Evolutionary conservation across 2,113 vertebrate genomes (phyloP), one percentile per base, ranked within the genome.

Genomic region (Ammodytes marinus): DNA sequence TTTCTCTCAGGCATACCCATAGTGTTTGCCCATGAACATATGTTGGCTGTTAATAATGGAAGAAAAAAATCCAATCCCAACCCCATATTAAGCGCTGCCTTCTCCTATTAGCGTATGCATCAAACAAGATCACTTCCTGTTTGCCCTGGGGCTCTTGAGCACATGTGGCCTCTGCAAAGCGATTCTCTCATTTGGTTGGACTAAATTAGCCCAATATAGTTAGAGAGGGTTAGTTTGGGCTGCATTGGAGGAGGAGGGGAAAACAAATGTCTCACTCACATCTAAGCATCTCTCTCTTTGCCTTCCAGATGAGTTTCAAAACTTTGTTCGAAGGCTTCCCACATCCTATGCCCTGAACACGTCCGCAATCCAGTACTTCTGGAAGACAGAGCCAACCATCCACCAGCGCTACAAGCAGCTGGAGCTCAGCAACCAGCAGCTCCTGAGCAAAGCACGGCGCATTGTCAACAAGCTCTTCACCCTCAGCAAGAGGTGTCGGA

Each of bases 401-500:
- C 94, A 95, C 80, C 94, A 95, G 54, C 95, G 95, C 86, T 96
- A 96, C 90, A 92, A 92, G 46, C 94, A 95, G 90, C 91, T 96
- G 90, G 94, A 96, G 86, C 90, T 94, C 71, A 77, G 83, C 94
- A 79, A 76, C 63, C 91, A 91, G 84, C 93, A 93, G 90, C 92
- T 96, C 13, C 73, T 95, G 79, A 85, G 86, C 89, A 96, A 96
- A 91, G 94, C 95, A 0, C 89, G 89, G 0, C 94, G 91, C 83
- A 93, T 95, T 69, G 72, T 94, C 92, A 87, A 85, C 89, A 96
- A 95, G 82, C 94, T 96, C 80, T 96, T 96, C 91, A 93, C 88
- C 83, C 95, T 96, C 80, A 95, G 95, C 94, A 95, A 95, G 91
- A 92, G 95, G 84, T 96, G 96, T 81, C 92, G 91, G 74, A 95